A percentile compares a stretch with the other conserved stretches of the same genome.
phyloP scores from a whole-genome alignment of 2,797 vertebrate genomes.

The Sciaenops ocellatus region DNA sequence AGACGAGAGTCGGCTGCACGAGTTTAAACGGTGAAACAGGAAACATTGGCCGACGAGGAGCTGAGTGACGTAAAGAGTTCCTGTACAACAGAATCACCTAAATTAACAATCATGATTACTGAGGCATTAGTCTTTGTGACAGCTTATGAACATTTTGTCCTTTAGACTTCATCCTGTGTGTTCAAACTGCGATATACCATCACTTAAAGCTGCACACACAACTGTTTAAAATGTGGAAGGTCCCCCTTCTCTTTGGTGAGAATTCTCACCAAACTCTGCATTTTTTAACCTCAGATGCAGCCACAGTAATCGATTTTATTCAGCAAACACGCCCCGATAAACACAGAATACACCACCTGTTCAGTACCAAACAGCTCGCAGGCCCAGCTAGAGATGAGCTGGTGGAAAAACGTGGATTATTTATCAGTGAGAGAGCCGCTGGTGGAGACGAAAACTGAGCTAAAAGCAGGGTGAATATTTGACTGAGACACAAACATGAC shows the following conservation, averaged over 20 bases:
- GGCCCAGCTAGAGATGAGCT: neutral
- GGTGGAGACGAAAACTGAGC: neutral
- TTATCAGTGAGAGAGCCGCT: neutral
- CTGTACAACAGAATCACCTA: neutral
- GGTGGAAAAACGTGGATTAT: neutral
- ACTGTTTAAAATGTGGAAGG: neutral
- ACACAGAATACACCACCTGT: too few species aligned
- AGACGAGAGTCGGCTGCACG: slow-evolving; percentile 26
- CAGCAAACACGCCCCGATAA: too few species aligned
- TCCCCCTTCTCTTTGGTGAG: too few species aligned
- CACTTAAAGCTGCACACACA: too few species aligned
- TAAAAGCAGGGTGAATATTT: neutral
- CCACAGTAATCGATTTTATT: too few species aligned
- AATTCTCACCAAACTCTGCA: too few species aligned
- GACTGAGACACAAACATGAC: neutral
- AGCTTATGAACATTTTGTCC: neutral
- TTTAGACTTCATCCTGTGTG: neutral
- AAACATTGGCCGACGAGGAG: slow-evolving; percentile 8
- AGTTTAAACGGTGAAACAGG: slow-evolving; percentile 5
- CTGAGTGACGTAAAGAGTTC: slow-evolving; percentile 24
- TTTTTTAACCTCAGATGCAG: too few species aligned
- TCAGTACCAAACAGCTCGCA: neutral
- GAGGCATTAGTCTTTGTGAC: slow-evolving; percentile 12
- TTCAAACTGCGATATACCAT: too few species aligned
- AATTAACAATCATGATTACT: slow-evolving; percentile 11